phyloP scores from a whole-genome alignment of 2,888 invertebrate genomes.

The Oscheius sp. region DNA sequence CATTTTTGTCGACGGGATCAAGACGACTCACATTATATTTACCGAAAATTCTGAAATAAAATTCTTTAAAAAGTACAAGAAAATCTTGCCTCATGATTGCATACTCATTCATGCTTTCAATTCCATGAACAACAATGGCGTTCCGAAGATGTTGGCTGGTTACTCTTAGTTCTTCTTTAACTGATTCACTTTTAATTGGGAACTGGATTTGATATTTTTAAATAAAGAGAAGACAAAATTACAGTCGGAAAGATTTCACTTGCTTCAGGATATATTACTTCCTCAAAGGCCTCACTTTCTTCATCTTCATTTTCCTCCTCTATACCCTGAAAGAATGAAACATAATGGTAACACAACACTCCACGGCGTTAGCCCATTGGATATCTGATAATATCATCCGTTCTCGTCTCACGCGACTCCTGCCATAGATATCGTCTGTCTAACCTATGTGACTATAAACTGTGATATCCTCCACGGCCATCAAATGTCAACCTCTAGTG shows the following conservation, averaged over 20 bases:
- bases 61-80: background rate
- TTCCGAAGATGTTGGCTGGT: background rate
- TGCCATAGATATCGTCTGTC: too few relatives aligned
- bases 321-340: background rate
- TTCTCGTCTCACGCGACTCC: background rate
- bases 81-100: background rate
- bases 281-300: background rate
- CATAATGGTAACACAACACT: too few relatives aligned
- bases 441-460: slow-evolving; percentile 16
- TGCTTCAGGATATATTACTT: too few relatives aligned
- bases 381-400: background rate
- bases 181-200: background rate
- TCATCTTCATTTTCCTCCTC: background rate
- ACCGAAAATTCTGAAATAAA: background rate
- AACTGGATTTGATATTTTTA: too few relatives aligned
- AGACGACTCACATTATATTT: background rate
- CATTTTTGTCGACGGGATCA: background rate
- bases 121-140: background rate
- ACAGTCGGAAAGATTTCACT: too few relatives aligned
- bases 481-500: slow-evolving; percentile 19
- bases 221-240: too few relatives aligned
- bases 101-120: background rate
- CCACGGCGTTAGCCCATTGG: too few relatives aligned
- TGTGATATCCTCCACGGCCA: slow-evolving; percentile 17
- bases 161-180: background rate